Conservation (phyloP, 2,888 invertebrate genomes). For the Lycocerus yunnanus region DNA sequence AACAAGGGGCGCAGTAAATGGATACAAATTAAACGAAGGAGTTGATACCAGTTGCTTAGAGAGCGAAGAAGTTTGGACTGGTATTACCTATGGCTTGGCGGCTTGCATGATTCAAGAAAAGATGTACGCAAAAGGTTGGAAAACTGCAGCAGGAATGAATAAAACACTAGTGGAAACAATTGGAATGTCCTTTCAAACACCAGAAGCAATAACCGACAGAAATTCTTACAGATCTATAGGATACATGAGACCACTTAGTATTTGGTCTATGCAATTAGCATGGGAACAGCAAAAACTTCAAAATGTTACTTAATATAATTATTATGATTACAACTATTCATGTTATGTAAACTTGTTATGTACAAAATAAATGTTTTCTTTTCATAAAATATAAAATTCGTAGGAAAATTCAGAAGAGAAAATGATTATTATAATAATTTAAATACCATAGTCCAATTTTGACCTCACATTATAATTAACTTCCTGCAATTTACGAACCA, state of each 20-base stretch:
- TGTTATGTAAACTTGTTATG: neutral
- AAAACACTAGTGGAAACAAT: constrained; percentile 77
- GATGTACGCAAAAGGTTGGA: constrained; percentile 83
- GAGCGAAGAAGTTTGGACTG: constrained; percentile 93
- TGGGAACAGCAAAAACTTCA: constrained; percentile 52
- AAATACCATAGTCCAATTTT: neutral
- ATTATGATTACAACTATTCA: no score
- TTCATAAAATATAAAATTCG: neutral
- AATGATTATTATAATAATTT: no score
- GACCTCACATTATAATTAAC: constrained; percentile 1
- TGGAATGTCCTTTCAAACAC: constrained; percentile 89
- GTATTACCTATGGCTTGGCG: constrained; percentile 84
- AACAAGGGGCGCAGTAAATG: constrained; percentile 89
- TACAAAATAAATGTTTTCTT: neutral
- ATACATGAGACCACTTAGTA: constrained; percentile 92
- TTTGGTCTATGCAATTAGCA: constrained; percentile 90
- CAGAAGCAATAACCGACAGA: constrained; percentile 84
- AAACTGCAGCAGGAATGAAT: constrained; percentile 86
- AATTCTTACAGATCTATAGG: constrained; percentile 84
- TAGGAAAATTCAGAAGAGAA: no score
- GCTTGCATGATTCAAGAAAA: constrained; percentile 85
- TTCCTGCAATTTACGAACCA: constrained; percentile 23
- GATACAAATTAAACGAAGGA: constrained; percentile 71
- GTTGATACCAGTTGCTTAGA: constrained; percentile 75
- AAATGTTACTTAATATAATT: neutral